Base-by-base conservation (phyloP, 1,140 invertebrate species). In the Aphis gossypii region DNA sequence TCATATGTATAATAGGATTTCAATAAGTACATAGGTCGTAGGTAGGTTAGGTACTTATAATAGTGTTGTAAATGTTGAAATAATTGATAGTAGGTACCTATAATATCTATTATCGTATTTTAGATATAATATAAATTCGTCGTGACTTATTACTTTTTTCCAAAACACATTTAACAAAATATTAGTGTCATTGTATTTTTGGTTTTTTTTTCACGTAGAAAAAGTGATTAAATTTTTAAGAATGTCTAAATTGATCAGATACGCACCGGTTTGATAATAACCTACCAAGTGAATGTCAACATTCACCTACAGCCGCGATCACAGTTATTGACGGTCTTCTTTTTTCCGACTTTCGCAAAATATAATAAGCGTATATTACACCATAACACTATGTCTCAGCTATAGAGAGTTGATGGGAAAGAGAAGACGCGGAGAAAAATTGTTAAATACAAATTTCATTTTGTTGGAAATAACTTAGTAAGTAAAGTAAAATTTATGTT, bases 291-390 rank as follows among this genome's bases (percentile, higher is more conserved):
- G 14, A 35, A 76, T 76, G 60, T 18, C 60, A n/a, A 76, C 60
- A 76, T 76, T 76, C 60, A 76, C n/a, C 14, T 76, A n/a, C 14
- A 76, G n/a, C n/a, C 60, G 30, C 5, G 30, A 68, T 68, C 60
- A 14, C 60, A 68, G 60, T 35, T n/a, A 6, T 76, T 14, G 30
- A 76, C n/a, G 3, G 30, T 76, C 60, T n/a, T n/a, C 60, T 76
- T 76, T 76, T 76, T 76, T 76, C 60, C 60, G 60, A 76, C 60
- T 76, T 76, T 76, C n/a, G n/a, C n/a, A 76, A 76, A n/a, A 76
- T 76, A 6, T 76, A 76, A 76, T 14, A 35, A 76, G 60, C 14
- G 60, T 20, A n/a, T 76, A 76, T 76, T 76, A 76, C 60, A n/a
- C n/a, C n/a, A n/a, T 60, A 30, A 2, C 6, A 76, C 60, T n/a